phyloP scores from a whole-genome alignment of 2,888 invertebrate genomes.

The Bruchidius siliquastri region DNA sequence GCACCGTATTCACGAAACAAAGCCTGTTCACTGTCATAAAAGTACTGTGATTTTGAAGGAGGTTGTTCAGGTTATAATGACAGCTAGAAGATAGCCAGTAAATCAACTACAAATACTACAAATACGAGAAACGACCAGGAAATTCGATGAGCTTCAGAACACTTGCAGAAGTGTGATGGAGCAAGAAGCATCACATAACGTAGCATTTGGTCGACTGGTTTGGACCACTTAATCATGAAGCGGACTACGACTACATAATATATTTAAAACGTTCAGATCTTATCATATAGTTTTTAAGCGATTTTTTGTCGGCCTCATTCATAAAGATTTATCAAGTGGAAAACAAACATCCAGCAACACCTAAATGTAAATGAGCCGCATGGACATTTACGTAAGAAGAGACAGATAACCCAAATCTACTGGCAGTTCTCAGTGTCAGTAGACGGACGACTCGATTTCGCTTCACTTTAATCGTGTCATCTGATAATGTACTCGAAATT shows the following conservation, averaged over 20 bases:
- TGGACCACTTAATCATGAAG: background rate
- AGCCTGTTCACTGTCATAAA: no score
- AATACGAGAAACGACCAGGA: no score
- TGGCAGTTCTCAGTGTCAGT: background rate
- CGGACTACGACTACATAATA: background rate
- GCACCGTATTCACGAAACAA: no score
- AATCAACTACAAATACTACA: no score
- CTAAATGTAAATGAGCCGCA: background rate
- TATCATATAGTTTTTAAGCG: background rate
- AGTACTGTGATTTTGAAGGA: no score
- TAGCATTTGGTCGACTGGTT: background rate
- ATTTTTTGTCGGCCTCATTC: background rate
- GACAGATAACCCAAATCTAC: background rate
- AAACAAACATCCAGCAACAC: background rate
- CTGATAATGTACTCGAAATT: background rate
- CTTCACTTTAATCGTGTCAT: background rate
- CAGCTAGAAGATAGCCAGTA: no score
- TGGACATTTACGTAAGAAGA: background rate
- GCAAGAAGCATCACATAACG: background rate
- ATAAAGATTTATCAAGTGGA: background rate
- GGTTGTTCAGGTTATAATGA: no score
- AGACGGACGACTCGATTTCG: background rate
- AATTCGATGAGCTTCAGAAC: background rate
- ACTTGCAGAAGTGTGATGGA: background rate
- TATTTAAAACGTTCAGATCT: background rate